Evolutionary conservation across 2,888 invertebrate species (phyloP).

Genomic region (Cryptophagus acutangulus): DNA sequence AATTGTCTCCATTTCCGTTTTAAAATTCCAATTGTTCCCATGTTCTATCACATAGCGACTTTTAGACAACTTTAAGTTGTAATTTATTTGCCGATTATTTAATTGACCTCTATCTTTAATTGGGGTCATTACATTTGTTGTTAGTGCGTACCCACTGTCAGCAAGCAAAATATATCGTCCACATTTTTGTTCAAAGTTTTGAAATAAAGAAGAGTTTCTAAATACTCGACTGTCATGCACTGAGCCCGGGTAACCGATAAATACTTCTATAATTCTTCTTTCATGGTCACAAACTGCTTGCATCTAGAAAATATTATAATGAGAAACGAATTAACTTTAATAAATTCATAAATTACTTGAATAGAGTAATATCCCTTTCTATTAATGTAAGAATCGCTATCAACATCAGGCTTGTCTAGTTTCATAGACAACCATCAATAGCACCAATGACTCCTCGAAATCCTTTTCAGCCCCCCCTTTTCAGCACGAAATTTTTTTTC

Average conservation of each 20-base stretch:
- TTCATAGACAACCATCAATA: slow-evolving; percentile 13
- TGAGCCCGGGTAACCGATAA: slow-evolving; percentile 4
- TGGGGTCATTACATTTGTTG: slow-evolving; percentile 9
- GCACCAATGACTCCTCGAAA: slow-evolving; percentile 14
- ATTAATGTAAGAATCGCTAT: slow-evolving; percentile 12
- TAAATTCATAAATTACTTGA: not conserved
- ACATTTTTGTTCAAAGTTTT: no score
- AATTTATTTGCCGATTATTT: no score
- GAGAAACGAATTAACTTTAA: not conserved
- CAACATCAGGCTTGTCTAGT: slow-evolving; percentile 9
- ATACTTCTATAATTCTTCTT: not conserved
- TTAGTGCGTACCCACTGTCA: slow-evolving; percentile 12
- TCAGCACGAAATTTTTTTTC: not conserved
- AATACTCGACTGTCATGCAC: no score
- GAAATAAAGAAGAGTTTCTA: slow-evolving; percentile 6
- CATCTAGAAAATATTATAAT: not conserved
- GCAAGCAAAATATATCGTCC: slow-evolving; percentile 5
- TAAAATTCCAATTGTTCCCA: no score
- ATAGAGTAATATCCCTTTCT: slow-evolving; percentile 14
- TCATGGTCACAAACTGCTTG: not conserved
- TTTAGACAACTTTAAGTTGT: no score
- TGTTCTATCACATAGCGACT: no score
- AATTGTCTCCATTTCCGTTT: no score
- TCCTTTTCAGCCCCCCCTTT: slow-evolving; percentile 5
- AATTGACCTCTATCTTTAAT: slow-evolving; percentile 12